phyloP scores from a whole-genome alignment of 1,140 invertebrate species.

The Penaeus chinensis region DNA sequence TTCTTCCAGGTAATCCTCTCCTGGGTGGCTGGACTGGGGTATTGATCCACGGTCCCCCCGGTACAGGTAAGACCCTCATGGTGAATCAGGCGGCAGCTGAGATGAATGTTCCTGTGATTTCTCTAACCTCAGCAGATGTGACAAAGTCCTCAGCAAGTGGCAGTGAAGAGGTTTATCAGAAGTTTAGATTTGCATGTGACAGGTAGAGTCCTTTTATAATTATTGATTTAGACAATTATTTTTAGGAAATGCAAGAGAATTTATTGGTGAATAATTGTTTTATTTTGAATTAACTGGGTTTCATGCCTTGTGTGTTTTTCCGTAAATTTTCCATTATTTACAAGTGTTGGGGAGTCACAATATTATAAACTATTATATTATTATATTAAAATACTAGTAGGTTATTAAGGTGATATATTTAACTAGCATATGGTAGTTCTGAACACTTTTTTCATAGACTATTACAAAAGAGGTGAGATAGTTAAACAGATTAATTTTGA shows the following conservation, averaged over 20 bases:
- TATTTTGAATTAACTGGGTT: too few relatives aligned
- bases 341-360: too few relatives aligned
- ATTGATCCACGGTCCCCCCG: slow-evolving; percentile 32
- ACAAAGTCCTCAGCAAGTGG: background rate
- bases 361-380: too few relatives aligned
- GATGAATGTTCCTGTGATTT: slow-evolving; percentile 27
- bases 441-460: too few relatives aligned
- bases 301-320: too few relatives aligned
- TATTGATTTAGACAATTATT: background rate
- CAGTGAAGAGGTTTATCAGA: slow-evolving; percentile 20
- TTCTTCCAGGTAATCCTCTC: slow-evolving; percentile 28
- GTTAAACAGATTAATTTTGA: background rate
- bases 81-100: slow-evolving; percentile 24
- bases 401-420: too few relatives aligned
- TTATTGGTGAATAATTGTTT: too few relatives aligned
- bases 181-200: slow-evolving; percentile 28
- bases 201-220: slow-evolving; percentile 6
- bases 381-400: too few relatives aligned
- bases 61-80: slow-evolving; percentile 47
- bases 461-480: too few relatives aligned
- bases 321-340: too few relatives aligned
- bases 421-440: too few relatives aligned
- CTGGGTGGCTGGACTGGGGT: slow-evolving; percentile 47
- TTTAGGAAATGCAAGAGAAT: too few relatives aligned
- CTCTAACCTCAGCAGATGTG: slow-evolving; percentile 8